Conservation (phyloP, 2,797 vertebrate species). For the Lates japonicus region DNA sequence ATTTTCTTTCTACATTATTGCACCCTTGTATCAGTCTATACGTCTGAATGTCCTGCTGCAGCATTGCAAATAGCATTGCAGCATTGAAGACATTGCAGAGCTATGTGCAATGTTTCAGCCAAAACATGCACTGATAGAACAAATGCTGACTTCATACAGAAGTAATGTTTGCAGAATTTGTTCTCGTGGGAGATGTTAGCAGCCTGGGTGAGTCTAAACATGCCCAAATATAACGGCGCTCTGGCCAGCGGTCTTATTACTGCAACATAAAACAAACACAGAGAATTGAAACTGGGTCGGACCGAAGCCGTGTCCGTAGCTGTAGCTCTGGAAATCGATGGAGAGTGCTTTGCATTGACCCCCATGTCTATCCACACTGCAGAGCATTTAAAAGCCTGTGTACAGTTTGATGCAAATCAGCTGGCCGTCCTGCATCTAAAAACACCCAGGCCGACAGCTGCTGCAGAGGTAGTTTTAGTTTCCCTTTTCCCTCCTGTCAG, state of each 20-base stretch:
- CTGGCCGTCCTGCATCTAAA: not conserved
- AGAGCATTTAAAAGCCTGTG: conserved; percentile 2
- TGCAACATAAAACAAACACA: conserved; percentile 8
- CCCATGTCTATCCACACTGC: not conserved
- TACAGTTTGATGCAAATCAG: conserved; percentile 19
- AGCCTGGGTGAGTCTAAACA: conserved; percentile 51
- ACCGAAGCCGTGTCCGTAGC: not conserved
- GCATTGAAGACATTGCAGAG: no score
- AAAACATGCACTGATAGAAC: conserved; percentile 22
- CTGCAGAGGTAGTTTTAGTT: conserved; percentile 29
- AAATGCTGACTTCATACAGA: conserved; percentile 25
- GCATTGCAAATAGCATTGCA: conserved; percentile 16
- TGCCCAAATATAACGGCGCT: conserved; percentile 44
- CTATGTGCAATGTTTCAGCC: not conserved
- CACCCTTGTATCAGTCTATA: not conserved
- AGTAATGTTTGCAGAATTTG: conserved; percentile 32
- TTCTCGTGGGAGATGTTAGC: not conserved
- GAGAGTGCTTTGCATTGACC: not conserved
- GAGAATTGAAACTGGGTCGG: conserved; percentile 21
- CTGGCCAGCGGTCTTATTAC: conserved; percentile 24
- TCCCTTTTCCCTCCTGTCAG: not conserved
- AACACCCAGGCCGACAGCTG: conserved; percentile 2
- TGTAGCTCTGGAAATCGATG: not conserved
- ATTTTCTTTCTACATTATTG: not conserved
- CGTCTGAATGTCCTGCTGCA: not conserved